These are phyloP conservation scores for Tachuris rubrigastra DNA, from an alignment of 2,113 vertebrate genomes.

Conservation along the genomic window DNA sequence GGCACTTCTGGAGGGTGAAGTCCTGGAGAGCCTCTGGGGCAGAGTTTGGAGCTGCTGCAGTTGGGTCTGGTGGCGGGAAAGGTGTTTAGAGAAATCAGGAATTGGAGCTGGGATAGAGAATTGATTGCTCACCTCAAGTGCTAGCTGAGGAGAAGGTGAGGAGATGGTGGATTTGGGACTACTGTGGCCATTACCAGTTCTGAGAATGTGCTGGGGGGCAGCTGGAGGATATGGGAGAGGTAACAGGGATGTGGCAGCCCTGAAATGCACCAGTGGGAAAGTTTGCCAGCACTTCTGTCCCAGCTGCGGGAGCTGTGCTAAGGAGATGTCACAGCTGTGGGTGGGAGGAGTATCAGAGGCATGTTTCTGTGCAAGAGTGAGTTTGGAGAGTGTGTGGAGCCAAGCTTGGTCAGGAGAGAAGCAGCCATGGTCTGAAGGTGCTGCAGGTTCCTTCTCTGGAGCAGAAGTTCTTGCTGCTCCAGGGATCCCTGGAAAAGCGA, in stretches of 20 bases:
- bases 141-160: neutral
- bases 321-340: neutral
- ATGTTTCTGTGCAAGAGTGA: neutral
- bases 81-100: neutral
- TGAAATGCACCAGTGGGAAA: fast-evolving
- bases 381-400: neutral
- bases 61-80: neutral
- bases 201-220: neutral
- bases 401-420: neutral
- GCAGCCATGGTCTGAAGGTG: neutral
- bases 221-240: fast-evolving
- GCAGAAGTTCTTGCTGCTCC: neutral
- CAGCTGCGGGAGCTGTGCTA: neutral
- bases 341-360: neutral
- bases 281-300: neutral
- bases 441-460: neutral
- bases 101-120: neutral
- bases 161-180: neutral
- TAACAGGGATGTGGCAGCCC: neutral
- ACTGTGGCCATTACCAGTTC: neutral
- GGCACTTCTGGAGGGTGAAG: neutral
- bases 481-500: neutral
- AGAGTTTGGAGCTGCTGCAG: neutral
- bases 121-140: neutral
- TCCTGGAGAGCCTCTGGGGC: neutral